Percentiles rank a stretch among this genome's conserved stretches.
Conservation (phyloP, 1,140 invertebrate species). For the Cryptotermes secundus region DNA sequence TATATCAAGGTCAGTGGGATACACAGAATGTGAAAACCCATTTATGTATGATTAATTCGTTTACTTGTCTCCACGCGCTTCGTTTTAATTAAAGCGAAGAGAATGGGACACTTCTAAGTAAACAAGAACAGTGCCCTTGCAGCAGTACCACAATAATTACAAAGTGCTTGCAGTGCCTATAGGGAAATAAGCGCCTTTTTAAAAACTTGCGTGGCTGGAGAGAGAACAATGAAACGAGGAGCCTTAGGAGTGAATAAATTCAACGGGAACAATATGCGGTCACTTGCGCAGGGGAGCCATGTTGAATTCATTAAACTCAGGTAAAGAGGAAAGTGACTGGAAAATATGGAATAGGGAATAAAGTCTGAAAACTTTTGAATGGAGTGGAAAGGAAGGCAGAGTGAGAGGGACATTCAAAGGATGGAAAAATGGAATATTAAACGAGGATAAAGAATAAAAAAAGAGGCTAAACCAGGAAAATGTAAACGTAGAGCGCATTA, state of each 20-base stretch:
- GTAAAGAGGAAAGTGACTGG: conserved; percentile 14
- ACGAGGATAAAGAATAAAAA: conserved; percentile 8
- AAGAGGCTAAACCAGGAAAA: background rate
- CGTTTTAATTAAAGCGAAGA: too few relatives aligned
- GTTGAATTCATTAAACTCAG: background rate
- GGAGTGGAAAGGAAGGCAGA: background rate
- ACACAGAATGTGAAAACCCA: too few relatives aligned
- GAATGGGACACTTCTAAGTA: too few relatives aligned
- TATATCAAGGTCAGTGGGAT: too few relatives aligned
- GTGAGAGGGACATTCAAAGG: background rate
- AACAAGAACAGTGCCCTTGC: too few relatives aligned
- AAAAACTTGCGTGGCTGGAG: background rate
- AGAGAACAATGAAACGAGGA: background rate
- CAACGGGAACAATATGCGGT: background rate
- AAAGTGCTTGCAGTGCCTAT: too few relatives aligned
- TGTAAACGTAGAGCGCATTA: background rate
- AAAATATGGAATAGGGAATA: background rate
- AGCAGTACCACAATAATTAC: too few relatives aligned
- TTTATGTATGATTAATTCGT: too few relatives aligned
- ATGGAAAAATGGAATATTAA: background rate
- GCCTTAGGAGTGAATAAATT: background rate
- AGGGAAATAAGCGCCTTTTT: background rate
- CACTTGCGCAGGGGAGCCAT: background rate
- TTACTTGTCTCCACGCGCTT: too few relatives aligned
- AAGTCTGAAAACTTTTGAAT: conserved; percentile 18